Base-by-base conservation (phyloP, 2,113 vertebrate genomes). In the Acrocephalus arundinaceus region DNA sequence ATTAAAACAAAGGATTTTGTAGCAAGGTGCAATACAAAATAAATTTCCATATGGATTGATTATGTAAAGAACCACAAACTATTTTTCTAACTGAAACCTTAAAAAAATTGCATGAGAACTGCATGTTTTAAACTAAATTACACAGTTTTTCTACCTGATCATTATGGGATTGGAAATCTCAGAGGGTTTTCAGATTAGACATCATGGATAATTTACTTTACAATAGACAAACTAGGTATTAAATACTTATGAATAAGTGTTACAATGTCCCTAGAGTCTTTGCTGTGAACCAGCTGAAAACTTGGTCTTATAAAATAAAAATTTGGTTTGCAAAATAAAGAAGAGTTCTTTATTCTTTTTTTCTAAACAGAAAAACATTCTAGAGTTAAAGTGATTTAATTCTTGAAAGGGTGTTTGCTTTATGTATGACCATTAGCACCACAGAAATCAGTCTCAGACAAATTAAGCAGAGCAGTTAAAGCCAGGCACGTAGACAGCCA, bases 101-200 rank as follows among this genome's bases (percentile, higher is more conserved):
- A 12, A 80, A 80, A 37, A 57, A 79, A 46, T 49, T 52, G 72
- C 18, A 33, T 28, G 52, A 74, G 12, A 45, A 72, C 86, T 68
- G 4, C 61, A 88, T 46, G 13, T 62, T 93, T 94, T 91, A 92
- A 91, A 85, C 10, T 35, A 89, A 96, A 97, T 93, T 89, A 67
- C 35, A 59, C 18, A 48, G 35, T 84, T 95, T 91, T 68, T 79
- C 65, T 85, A 78, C 39, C 82, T 92, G 63, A 54, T 90, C 72
- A 94, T 96, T 95, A 96, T 51, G 43, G 71, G 85, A 97, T 85
- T 93, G 55, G 15, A 95, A 96, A 52, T 94, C 89, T 75, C 72
- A 89, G 79, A 84, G 52, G 52, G 89, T 87, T 94, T 95, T 57
- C 87, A 65, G 61, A 90, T 70, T 94, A 95, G 61, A 74, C 67